Base-by-base conservation (phyloP, 2,113 vertebrate species). In the Cygnus buccinator region DNA sequence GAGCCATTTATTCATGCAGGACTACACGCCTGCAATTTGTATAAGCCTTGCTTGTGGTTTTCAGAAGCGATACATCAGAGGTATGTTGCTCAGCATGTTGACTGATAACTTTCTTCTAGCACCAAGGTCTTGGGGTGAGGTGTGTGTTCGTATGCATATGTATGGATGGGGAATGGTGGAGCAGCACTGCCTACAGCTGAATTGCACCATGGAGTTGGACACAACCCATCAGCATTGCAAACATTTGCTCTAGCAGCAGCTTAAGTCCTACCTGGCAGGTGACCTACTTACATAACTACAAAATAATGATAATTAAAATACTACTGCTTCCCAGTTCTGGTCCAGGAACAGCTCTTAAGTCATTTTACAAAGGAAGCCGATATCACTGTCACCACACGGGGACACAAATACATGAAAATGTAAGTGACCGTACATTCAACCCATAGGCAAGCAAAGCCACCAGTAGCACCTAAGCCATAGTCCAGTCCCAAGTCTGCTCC, bases 221-320 rank as follows among this genome's bases (percentile, higher is more conserved):
- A 1, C 65, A n/a, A 65, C 75, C 72, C 83, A 84, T 93, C 62
- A 89, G 61, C 80, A 22, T 7, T 86, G 28, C 80, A 92, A 63
- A 72, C 35, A 3, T 13, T 13, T 2, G 2, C 41, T 93, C 37
- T 62, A 65, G 76, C 65, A 72, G 19, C 65, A 78, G 62, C 11
- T 0, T n/a, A 20, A 46, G 33, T 59, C 86, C 70, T 75, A 37
- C 76, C 88, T 82, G 29, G 73, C 48, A 78, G 74, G 57, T 95
- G 89, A 89, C 92, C 88, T 94, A 81, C 86, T 92, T 95, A 44
- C 80, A 75, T 73, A 95, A 89, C 33, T 89, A 80, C 83, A 81
- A 58, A 63, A 84, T 18, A 75, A 43, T 39, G 20, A 13, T 65
- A 46, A 91, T 92, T 88, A 80, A 83, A 86, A 61, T 37, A 54